These are phyloP conservation scores for Sycophila sp. DNA, from an alignment of 1,140 invertebrate species.

Conservation along the genomic window DNA sequence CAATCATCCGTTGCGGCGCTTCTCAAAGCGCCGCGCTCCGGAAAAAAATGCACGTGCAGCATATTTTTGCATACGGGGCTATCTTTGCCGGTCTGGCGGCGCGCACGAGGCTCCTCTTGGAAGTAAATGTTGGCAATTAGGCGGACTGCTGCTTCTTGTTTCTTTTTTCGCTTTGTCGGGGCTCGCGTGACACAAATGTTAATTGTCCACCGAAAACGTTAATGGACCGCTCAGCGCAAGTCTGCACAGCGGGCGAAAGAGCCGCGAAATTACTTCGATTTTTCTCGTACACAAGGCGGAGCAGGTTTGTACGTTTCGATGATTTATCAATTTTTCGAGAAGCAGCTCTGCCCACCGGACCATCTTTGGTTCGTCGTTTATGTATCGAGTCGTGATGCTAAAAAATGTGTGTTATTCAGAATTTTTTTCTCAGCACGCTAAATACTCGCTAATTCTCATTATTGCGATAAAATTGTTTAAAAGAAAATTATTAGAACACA, in stretches of 20 bases:
- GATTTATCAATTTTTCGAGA: conserved; percentile 24
- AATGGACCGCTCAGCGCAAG: conserved; percentile 3
- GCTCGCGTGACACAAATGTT: conserved; percentile 32
- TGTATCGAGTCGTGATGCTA: too few species aligned
- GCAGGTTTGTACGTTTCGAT: too few species aligned
- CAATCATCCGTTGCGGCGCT: conserved; percentile 54
- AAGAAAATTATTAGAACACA: too few species aligned
- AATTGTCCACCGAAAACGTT: conserved; percentile 8
- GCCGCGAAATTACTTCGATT: not conserved
- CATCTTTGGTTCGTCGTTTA: too few species aligned
- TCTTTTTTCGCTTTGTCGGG: not conserved
- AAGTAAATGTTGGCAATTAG: conserved; percentile 35
- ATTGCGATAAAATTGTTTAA: too few species aligned
- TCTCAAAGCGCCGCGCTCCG: conserved; percentile 8
- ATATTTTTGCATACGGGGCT: conserved; percentile 29
- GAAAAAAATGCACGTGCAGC: not conserved
- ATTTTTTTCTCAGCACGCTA: too few species aligned
- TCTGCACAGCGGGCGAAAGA: not conserved
- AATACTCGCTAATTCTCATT: too few species aligned
- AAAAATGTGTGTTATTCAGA: too few species aligned
- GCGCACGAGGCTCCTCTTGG: not conserved
- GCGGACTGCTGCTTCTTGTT: not conserved
- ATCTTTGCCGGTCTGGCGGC: not conserved
- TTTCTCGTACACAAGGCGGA: too few species aligned
- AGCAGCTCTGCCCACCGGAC: too few species aligned